phyloP scores from a whole-genome alignment of 2,888 invertebrate species.

The Steinernema hermaphroditum region DNA sequence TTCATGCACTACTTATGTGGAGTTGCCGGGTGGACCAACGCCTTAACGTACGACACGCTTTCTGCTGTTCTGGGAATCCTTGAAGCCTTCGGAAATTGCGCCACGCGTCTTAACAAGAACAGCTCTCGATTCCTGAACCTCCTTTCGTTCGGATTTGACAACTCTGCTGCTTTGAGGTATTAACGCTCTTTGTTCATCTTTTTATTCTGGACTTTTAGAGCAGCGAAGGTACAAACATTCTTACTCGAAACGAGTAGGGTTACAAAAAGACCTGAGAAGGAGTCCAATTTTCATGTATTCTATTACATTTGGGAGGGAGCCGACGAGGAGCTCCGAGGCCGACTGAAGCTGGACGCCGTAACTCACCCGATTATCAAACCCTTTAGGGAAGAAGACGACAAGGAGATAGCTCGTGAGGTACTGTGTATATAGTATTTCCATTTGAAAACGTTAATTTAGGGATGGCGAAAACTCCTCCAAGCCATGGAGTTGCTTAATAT shows the following conservation, averaged over 20 bases:
- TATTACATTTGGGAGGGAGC: slow-evolving; percentile 78
- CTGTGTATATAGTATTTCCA: too few species aligned
- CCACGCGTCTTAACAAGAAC: slow-evolving; percentile 82
- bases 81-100: slow-evolving; percentile 86
- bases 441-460: too few species aligned
- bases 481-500: slow-evolving; percentile 79
- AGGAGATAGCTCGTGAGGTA: slow-evolving; percentile 43
- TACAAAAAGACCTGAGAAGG: slow-evolving; percentile 75
- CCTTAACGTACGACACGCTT: slow-evolving; percentile 75
- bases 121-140: slow-evolving; percentile 88
- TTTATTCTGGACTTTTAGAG: slow-evolving; percentile 40
- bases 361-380: slow-evolving; percentile 81
- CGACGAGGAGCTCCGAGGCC: slow-evolving; percentile 39
- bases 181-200: slow-evolving; percentile 58
- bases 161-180: slow-evolving; percentile 71
- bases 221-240: slow-evolving; percentile 69
- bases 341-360: slow-evolving; percentile 69
- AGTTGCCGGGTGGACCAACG: slow-evolving; percentile 56
- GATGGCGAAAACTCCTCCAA: slow-evolving; percentile 79
- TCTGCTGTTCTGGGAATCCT: slow-evolving; percentile 81
- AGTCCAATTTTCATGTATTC: slow-evolving; percentile 76
- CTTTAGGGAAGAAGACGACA: slow-evolving; percentile 73
- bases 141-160: slow-evolving; percentile 91
- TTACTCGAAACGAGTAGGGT: slow-evolving; percentile 80
- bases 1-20: slow-evolving; percentile 78